Conservation (phyloP, 2,888 invertebrate species). For the Drosophila dives region DNA sequence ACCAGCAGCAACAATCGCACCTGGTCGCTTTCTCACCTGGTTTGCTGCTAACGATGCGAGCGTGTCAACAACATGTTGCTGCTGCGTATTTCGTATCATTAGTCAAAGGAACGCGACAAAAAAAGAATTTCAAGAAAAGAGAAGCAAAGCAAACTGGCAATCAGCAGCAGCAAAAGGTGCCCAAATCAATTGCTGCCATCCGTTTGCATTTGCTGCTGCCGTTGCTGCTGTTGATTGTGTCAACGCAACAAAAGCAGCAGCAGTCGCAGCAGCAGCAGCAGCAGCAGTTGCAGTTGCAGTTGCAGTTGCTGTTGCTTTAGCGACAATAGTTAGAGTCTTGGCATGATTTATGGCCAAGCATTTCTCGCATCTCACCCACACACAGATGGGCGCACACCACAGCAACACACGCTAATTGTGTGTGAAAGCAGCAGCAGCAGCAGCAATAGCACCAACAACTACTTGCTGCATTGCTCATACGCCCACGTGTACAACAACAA, state of each 20-base stretch:
- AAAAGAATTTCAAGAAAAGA: conserved; percentile 15
- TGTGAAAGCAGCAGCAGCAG: conserved; percentile 63
- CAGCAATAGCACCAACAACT: conserved; percentile 27
- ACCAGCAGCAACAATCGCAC: conserved; percentile 38
- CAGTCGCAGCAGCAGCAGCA: background rate
- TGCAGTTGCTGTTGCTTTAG: conserved; percentile 13
- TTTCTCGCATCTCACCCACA: conserved; percentile 58
- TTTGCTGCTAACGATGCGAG: conserved; percentile 76
- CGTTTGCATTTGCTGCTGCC: conserved; percentile 16
- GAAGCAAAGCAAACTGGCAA: conserved; percentile 60
- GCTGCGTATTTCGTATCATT: conserved; percentile 76
- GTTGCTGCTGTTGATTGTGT: conserved; percentile 49
- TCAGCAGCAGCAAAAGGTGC: conserved; percentile 73
- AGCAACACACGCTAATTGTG: conserved; percentile 70
- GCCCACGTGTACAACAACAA: conserved; percentile 62
- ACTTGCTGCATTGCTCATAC: conserved; percentile 65
- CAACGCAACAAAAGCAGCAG: conserved; percentile 36
- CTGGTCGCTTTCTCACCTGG: conserved; percentile 38
- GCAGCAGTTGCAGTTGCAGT: conserved; percentile 14
- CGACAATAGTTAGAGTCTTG: conserved; percentile 64
- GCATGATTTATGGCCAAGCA: conserved; percentile 75
- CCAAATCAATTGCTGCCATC: conserved; percentile 81
- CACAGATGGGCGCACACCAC: conserved; percentile 38
- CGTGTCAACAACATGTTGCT: conserved; percentile 69
- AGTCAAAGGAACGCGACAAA: conserved; percentile 67